These are phyloP conservation scores for Pedetes capensis DNA, from an alignment of 2,113 vertebrate genomes.

Conservation along the genomic window DNA sequence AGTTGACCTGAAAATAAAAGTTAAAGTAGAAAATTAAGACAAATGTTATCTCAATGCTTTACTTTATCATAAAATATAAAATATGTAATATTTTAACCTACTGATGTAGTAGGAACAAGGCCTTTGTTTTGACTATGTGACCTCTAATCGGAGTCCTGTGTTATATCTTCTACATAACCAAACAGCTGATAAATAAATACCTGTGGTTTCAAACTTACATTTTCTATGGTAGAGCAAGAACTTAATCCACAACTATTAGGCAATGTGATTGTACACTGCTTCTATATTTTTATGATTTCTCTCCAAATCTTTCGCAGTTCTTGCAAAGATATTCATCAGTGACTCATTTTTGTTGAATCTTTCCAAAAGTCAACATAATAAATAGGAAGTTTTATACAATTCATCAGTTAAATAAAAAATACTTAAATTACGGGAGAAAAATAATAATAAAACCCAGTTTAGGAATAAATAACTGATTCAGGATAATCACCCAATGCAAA, in stretches of 20 bases:
- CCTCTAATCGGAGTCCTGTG: background rate
- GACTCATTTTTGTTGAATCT: background rate
- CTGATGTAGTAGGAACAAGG: background rate
- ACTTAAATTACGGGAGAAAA: background rate
- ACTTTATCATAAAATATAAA: background rate
- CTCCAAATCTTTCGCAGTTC: background rate
- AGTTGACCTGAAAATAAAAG: background rate
- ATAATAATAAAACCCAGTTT: background rate
- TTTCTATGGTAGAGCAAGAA: background rate
- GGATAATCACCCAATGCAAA: background rate
- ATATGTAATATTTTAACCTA: background rate
- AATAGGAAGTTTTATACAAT: background rate
- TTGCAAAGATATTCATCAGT: background rate
- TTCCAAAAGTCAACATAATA: constrained; percentile 6
- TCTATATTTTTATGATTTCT: background rate
- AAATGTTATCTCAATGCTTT: background rate
- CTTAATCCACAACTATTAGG: background rate
- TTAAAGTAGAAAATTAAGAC: background rate
- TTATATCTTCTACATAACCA: background rate
- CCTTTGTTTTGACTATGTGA: background rate
- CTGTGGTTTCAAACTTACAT: background rate
- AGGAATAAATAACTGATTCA: background rate
- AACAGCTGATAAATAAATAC: background rate
- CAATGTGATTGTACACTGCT: background rate
- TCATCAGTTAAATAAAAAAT: constrained; percentile 34